phyloP scores from a whole-genome alignment of 2,797 vertebrate species.

The Geotria australis region DNA sequence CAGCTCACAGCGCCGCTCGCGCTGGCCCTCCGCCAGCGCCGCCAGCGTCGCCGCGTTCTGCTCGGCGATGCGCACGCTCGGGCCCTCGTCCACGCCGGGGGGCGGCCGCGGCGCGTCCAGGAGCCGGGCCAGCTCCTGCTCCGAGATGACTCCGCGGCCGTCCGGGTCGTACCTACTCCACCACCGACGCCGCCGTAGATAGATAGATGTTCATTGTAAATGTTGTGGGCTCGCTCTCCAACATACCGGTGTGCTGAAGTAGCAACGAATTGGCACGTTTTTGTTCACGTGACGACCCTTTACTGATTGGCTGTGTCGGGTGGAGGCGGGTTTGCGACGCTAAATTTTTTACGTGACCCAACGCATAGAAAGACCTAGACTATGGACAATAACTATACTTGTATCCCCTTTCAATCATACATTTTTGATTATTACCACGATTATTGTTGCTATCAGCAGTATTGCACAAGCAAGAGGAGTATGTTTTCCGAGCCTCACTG shows the following conservation, averaged over 20 bases:
- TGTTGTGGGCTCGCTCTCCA: too few species aligned
- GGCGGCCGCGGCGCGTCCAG: not conserved
- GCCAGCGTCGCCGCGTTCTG: constrained; percentile 6
- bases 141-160: constrained; percentile 13
- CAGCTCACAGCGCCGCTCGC: constrained; percentile 7
- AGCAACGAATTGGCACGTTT: too few species aligned
- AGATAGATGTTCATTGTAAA: too few species aligned
- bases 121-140: constrained; percentile 17
- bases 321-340: too few species aligned
- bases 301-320: too few species aligned
- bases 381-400: not conserved
- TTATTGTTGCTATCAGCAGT: not conserved
- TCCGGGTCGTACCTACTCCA: constrained; percentile 16
- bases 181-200: too few species aligned
- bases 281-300: too few species aligned
- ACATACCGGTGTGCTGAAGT: too few species aligned
- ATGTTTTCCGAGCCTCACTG: too few species aligned
- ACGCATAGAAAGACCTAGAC: too few species aligned
- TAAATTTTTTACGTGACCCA: too few species aligned
- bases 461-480: not conserved
- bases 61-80: constrained; percentile 2
- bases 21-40: constrained; percentile 8
- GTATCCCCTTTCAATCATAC: not conserved
- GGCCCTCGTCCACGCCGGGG: constrained; percentile 1
- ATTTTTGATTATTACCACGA: constrained; percentile 1